phyloP scores from a whole-genome alignment of 2,113 vertebrate species.

The Campylorhamphus procurvoides region DNA sequence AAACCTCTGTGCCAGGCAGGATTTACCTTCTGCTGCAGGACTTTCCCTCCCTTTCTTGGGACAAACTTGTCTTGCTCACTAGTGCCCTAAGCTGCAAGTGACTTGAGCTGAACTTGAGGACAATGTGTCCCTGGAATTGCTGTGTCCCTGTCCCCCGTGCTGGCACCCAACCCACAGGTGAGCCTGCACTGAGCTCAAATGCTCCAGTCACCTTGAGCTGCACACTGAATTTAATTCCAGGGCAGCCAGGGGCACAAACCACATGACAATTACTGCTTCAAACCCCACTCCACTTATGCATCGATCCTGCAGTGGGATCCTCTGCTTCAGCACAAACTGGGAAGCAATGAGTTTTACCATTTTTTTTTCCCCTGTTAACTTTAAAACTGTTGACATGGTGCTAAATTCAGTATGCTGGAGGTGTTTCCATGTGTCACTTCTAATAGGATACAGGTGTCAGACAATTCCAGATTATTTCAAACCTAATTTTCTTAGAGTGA shows the following conservation, averaged over 20 bases:
- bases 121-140: not conserved
- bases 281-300: not conserved
- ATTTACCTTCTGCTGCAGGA: not conserved
- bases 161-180: not conserved
- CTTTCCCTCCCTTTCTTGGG: not conserved
- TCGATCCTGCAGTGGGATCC: not conserved
- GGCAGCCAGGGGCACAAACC: not conserved
- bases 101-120: not conserved
- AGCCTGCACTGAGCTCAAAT: not conserved
- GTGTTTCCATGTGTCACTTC: slow-evolving; percentile 71
- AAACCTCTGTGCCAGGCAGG: not conserved
- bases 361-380: slow-evolving; percentile 38
- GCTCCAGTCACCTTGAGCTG: not conserved
- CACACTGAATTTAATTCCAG: not conserved
- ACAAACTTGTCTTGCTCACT: not conserved
- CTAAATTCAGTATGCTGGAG: slow-evolving; percentile 54
- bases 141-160: accelerated
- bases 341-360: slow-evolving; percentile 32
- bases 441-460: slow-evolving; percentile 72
- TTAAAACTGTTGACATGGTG: slow-evolving; percentile 61
- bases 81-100: not conserved
- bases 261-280: not conserved
- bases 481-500: slow-evolving; percentile 65
- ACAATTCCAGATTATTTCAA: slow-evolving; percentile 68
- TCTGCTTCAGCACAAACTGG: slow-evolving; percentile 5